A percentile compares a stretch with the other conserved stretches of the same genome.
Evolutionary conservation across 1,140 invertebrate genomes (phyloP).

Genomic region (Eurytemora carolleeae): DNA sequence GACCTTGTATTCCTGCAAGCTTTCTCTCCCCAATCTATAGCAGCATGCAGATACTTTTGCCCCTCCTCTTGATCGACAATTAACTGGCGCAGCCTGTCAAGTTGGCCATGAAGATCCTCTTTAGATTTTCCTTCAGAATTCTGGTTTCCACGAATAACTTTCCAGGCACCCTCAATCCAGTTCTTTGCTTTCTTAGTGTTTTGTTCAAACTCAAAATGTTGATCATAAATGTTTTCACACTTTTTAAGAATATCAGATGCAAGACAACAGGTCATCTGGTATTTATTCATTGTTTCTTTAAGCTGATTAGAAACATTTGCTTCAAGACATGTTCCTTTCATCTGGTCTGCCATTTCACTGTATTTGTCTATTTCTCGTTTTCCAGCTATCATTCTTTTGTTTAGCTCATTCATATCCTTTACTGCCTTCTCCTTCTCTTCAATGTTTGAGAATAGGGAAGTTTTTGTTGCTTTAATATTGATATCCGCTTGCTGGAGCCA

Average conservation of each 20-base stretch:
- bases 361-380: conserved; percentile 62
- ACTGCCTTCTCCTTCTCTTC: conserved; percentile 69
- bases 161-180: conserved; percentile 72
- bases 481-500: conserved; percentile 86
- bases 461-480: conserved; percentile 69
- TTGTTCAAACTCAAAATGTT: conserved; percentile 61
- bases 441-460: conserved; percentile 53
- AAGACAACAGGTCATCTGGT: conserved; percentile 49
- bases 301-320: conserved; percentile 77
- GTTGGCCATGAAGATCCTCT: conserved; percentile 55
- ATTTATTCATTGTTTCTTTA: conserved; percentile 67
- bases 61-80: conserved; percentile 66
- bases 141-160: conserved; percentile 46
- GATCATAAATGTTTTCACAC: conserved; percentile 67
- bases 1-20: conserved; percentile 63
- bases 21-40: conserved; percentile 81
- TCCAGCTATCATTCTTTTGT: conserved; percentile 51
- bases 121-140: conserved; percentile 44
- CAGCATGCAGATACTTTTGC: conserved; percentile 65
- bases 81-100: conserved; percentile 53
- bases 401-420: conserved; percentile 36
- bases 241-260: conserved; percentile 82
- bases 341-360: conserved; percentile 47
- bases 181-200: conserved; percentile 53
- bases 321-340: conserved; percentile 64